Base-by-base conservation (phyloP, 2,113 vertebrate genomes). In the Thinocorus orbignyianus region DNA sequence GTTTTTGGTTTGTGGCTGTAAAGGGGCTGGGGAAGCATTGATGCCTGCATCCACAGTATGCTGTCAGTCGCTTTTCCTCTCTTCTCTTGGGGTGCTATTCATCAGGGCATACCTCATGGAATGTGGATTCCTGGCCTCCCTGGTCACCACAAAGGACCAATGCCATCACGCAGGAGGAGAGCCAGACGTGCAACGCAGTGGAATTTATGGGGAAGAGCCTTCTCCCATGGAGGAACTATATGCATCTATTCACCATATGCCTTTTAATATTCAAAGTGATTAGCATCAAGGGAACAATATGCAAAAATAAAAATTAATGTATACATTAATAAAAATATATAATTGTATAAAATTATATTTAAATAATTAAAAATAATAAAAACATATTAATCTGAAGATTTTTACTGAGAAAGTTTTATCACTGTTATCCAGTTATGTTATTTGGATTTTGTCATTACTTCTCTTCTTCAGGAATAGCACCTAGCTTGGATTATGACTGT, bases 91-190 rank as follows among this genome's bases (percentile, higher is more conserved):
- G 4, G 4, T 49, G n/a, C 11, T 61, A 41, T 49, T 25, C 22
- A 19, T 11, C 17, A 25, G 8, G 10, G 15, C 3, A 1, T 28
- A 39, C 6, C 7, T 48, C 46, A 49, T 2, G 2, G 28, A 4
- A 15, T 66, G 3, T 23, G 7, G 6, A 11, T 49, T 5, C 14
- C 25, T 46, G 35, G 7, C 6, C 13, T 73, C 19, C 7, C 51
- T 60, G 28, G 7, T 35, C 33, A 46, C 13, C 28, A 23, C 17
- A 49, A 64, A 62, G 60, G 7, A 41, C 6, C 48, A 60, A 25
- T 13, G 41, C 0, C 11, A 13, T n/a, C 11, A 13, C 0, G 0
- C 6, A 72, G 30, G 10, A 79, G 26, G 28, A 88, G 3, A 35
- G 8, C 1, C 35, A 61, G 20, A 89, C 61, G 4, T 33, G 10